Base-by-base conservation (phyloP, 1,140 invertebrate species). In the Melipona quadrifasciata region DNA sequence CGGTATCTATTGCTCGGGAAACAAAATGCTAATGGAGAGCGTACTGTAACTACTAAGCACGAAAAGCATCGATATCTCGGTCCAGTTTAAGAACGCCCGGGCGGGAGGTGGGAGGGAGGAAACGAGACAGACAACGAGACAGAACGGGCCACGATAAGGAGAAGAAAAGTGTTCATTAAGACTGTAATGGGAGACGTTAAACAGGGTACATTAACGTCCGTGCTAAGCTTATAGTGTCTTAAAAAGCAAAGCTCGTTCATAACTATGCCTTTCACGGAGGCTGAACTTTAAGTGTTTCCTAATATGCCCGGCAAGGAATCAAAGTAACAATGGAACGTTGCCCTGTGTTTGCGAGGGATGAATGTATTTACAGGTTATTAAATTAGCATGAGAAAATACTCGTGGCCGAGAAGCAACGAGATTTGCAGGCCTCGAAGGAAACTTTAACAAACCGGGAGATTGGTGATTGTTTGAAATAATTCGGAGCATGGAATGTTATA, bases 171-270 rank as follows among this genome's bases (percentile, higher is more conserved):
- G 86, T 90, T 92, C 91, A 92, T 91, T 92, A 92, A 91, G 87
- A 87, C 85, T 87, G 86, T 92, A 90, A 91, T 92, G 87, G 88
- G 88, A 86, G 86, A 90, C 89, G 90, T 92, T 92, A 92, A 92
- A 91, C 84, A 92, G 88, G 75, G 72, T 79, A 80, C 90, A 91
- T 92, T 91, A 91, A 91, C 85, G 87, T 92, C 86, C 87, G 76
- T 75, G 88, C 65, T 85, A 88, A 90, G 87, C 86, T 91, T 90
- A 90, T 85, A 82, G 86, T 74, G 78, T 76, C 86, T 91, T 91
- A 87, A 92, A 89, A 91, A 88, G 82, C 82, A 78, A 64, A 85
- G 47, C 27, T 64, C 39, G 57, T 65, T 57, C 58, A 73, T 81
- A 55, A 80, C 71, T 51, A 73, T 73, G 74, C 39, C 55, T 57